Evolutionary conservation across 2,113 vertebrate genomes (phyloP), one percentile per base, ranked within the genome.

Genomic region (Indri indri): DNA sequence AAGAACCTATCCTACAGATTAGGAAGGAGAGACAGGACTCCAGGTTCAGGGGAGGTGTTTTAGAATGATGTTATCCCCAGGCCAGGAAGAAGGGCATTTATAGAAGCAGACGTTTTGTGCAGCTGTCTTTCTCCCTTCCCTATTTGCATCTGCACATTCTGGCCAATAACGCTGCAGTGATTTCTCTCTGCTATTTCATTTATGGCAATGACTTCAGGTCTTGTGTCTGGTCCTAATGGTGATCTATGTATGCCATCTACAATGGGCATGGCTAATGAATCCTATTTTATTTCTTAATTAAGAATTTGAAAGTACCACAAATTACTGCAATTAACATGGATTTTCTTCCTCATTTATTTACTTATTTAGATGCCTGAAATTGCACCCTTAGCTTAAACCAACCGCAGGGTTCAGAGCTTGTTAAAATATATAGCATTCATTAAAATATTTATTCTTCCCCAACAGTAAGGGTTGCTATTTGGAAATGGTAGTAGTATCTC

Each of bases 221-320:
- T 82, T 83, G 7, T 52, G 40, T 86, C 94, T 91, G 90, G 81
- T 96, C 94, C 80, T 98, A 98, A 97, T 96, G 96, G 95, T 98
- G 97, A 98, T 97, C 88, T 96, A 97, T 97, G 94, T 68, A 18
- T 95, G 95, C 90, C 96, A 98, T 98, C 95, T 96, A 97, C 77
- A 96, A 66, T 95, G 88, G 97, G 57, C 96, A 97, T 96, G 96
- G 96, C 71, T 96, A 97, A 98, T 98, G 96, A 96, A 97, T 97
- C 92, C 97, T 97, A 95, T 97, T 98, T 98, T 98, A 98, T 98
- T 98, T 97, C 97, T 97, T 98, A 97, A 98, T 98, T 97, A 98
- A 97, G 97, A 98, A 98, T 98, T 95, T 95, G 87, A 97, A 98
- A 97, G 90, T 95, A 94, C 86, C 0, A 32, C 98, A 98, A 98